These are phyloP conservation scores for Aphelenchoides besseyi DNA, from an alignment of 1,140 invertebrate genomes.

Conservation along the genomic window DNA sequence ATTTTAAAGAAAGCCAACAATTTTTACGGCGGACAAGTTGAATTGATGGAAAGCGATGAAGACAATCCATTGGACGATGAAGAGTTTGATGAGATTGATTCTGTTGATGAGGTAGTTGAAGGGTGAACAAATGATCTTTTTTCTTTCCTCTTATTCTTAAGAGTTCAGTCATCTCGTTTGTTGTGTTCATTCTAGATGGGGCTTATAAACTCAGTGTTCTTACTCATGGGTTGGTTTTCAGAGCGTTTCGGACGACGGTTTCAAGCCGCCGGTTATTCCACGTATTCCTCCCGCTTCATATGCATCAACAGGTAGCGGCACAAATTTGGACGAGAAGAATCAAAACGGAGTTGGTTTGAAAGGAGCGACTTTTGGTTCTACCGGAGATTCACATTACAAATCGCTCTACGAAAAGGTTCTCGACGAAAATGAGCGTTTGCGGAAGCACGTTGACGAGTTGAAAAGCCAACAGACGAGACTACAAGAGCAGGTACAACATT, in stretches of 20 bases:
- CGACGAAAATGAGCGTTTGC: conserved; percentile 38
- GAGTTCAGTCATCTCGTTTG: too few relatives aligned
- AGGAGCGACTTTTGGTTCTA: conserved; percentile 9
- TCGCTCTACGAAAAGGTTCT: conserved; percentile 38
- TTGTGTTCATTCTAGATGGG: too few relatives aligned
- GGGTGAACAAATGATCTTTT: not conserved
- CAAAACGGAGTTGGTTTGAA: not conserved
- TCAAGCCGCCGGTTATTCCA: conserved; percentile 12
- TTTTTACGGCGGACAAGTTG: not conserved
- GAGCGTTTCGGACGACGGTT: not conserved
- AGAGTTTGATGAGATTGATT: not conserved
- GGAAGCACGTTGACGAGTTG: conserved; percentile 24
- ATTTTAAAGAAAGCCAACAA: not conserved
- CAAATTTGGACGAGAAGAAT: not conserved
- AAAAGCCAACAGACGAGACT: not conserved
- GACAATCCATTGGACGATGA: not conserved
- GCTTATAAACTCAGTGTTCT: too few relatives aligned
- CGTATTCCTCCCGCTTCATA: not conserved
- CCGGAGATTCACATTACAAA: conserved; percentile 31
- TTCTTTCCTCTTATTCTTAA: too few relatives aligned
- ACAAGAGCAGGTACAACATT: conserved; percentile 18
- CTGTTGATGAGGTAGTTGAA: conserved; percentile 4
- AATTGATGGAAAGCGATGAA: not conserved
- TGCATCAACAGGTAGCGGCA: too few relatives aligned
- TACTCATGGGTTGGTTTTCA: not conserved